Percentiles rank a stretch among this genome's conserved stretches.
Conservation (phyloP, 2,888 invertebrate species). For the Pterostichus madidus region DNA sequence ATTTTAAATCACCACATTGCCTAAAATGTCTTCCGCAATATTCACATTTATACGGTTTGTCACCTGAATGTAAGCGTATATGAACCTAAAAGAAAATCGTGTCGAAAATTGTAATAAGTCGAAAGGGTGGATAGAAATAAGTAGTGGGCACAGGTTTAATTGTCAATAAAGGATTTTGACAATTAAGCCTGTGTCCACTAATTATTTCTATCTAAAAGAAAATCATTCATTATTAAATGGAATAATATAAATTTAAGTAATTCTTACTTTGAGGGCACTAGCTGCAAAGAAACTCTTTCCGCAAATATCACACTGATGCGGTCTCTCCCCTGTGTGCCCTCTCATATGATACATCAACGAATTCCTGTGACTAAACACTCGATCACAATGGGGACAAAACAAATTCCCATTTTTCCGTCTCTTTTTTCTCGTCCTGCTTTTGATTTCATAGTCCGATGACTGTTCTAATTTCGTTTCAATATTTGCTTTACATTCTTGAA, state of each 20-base stretch:
- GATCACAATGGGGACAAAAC: slow-evolving; percentile 84
- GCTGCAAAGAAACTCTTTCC: slow-evolving; percentile 91
- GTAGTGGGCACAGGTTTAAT: too few relatives aligned
- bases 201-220: neutral
- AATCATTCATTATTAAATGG: neutral
- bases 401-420: slow-evolving; percentile 76
- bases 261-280: slow-evolving; percentile 86
- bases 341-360: slow-evolving; percentile 91
- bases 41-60: slow-evolving; percentile 90
- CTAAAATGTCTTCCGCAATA: slow-evolving; percentile 89
- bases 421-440: slow-evolving; percentile 73
- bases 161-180: too few relatives aligned
- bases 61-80: slow-evolving; percentile 89
- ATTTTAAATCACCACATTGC: slow-evolving; percentile 93
- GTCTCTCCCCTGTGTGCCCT: slow-evolving; percentile 88
- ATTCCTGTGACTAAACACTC: slow-evolving; percentile 89
- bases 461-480: slow-evolving; percentile 60
- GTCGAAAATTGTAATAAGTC: too few relatives aligned
- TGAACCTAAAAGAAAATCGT: slow-evolving; percentile 85
- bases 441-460: slow-evolving; percentile 62
- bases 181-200: too few relatives aligned
- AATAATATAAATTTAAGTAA: neutral
- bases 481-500: slow-evolving; percentile 73
- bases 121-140: too few relatives aligned
- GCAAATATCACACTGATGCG: slow-evolving; percentile 88